phyloP scores from a whole-genome alignment of 2,888 invertebrate genomes.

The Acanthacorydalis orientalis region DNA sequence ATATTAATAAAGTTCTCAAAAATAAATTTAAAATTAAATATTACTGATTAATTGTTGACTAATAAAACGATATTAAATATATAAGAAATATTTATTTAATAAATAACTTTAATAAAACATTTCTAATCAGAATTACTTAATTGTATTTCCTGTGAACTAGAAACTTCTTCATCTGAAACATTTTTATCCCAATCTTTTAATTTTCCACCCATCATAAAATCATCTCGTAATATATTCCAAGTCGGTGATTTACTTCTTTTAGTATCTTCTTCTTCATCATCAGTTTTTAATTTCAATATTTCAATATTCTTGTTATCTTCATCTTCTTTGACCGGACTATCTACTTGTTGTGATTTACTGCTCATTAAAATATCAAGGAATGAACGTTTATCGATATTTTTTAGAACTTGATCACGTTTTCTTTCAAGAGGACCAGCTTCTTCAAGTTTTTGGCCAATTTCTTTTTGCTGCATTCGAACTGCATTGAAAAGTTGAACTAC shows the following conservation, averaged over 20 bases:
- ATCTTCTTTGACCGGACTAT: slow-evolving; percentile 28
- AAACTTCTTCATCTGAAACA: slow-evolving; percentile 27
- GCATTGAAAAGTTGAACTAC: slow-evolving; percentile 88
- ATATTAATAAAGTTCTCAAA: too few species aligned
- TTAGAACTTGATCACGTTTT: slow-evolving; percentile 58
- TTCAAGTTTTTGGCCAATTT: slow-evolving; percentile 49
- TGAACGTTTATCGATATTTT: slow-evolving; percentile 56
- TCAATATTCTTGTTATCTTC: slow-evolving; percentile 20
- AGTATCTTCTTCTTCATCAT: slow-evolving; percentile 33
- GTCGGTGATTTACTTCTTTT: slow-evolving; percentile 25
- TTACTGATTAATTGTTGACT: neutral
- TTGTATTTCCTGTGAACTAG: slow-evolving; percentile 10
- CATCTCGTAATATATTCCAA: slow-evolving; percentile 58
- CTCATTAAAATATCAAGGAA: slow-evolving; percentile 70
- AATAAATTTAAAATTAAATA: neutral
- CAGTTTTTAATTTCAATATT: slow-evolving; percentile 13
- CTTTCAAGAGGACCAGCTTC: slow-evolving; percentile 59
- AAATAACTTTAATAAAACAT: too few species aligned
- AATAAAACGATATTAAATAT: neutral
- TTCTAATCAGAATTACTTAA: too few species aligned
- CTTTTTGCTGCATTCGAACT: slow-evolving; percentile 70
- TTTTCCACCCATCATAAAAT: slow-evolving; percentile 78
- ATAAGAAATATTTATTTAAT: neutral
- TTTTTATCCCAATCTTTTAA: slow-evolving; percentile 87
- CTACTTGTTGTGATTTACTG: slow-evolving; percentile 32